Base-by-base conservation (phyloP, 2,888 invertebrate species). In the Sabatieria punctata region DNA sequence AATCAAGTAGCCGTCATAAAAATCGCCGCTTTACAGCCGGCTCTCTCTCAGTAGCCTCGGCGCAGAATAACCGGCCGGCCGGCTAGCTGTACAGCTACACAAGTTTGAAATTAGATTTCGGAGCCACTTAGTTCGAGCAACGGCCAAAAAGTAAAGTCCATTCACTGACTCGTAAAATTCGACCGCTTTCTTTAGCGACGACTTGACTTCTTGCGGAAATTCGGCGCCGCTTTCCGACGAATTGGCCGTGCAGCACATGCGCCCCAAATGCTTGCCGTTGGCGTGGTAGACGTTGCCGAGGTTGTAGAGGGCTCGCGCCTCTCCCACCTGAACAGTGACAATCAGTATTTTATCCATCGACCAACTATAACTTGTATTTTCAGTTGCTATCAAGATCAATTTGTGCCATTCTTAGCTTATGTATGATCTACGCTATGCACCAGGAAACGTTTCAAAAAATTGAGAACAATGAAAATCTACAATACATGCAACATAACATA, bases 261-360 rank as follows among this genome's bases (percentile, higher is more conserved):
- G 74, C 1, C 85, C 85, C 54, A 85, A 75, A 64, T 86, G 84
- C 65, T 89, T 89, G 1, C 86, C 59, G 57, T 73, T 71, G 3
- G 91, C 88, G 67, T 95, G 93, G 68, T 83, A 88, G 15, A 95
- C 91, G 66, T 95, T 95, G 4, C 91, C 95, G 55, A 95, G 73
- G 71, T 95, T 95, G 66, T 95, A 95, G 2, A 95, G 73, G 2
- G 95, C 93, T 50, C 93, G 74, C 0, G 89, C 89, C 69, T 93
- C 89, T 52, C 89, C 88, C 39, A 88, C 71, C 69, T 77, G 60
- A 4, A 63, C 56, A 18, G 26, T 22, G n/a, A 4, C 18, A 24
- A 30, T 30, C 30, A 30, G 30, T 15, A 11, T 30, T 30, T 15
- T 11, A 30, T 30, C n/a, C n/a, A n/a, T n/a, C n/a, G n/a, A 30